These are phyloP conservation scores for Tylochromis polylepis DNA, from an alignment of 2,113 vertebrate species.

Conservation along the genomic window DNA sequence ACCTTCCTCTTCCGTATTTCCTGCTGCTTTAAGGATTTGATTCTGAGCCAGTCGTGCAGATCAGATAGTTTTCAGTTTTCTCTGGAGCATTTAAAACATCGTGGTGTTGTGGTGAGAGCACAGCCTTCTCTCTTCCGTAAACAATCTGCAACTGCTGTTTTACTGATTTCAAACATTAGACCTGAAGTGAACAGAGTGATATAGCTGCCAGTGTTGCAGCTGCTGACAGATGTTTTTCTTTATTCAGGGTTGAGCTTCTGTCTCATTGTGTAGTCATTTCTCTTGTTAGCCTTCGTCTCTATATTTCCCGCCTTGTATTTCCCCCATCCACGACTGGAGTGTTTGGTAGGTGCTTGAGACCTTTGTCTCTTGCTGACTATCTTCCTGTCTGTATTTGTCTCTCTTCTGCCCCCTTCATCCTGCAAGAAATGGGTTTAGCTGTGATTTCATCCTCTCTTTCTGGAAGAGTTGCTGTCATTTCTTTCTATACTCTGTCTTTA, in stretches of 20 bases:
- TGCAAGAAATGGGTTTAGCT: background rate
- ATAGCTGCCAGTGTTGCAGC: background rate
- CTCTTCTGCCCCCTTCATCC: background rate
- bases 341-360: background rate
- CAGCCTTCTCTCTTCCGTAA: slow-evolving; percentile 9
- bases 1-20: slow-evolving; percentile 25
- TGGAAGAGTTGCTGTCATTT: background rate
- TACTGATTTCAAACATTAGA: slow-evolving; percentile 9
- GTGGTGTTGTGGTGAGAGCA: slow-evolving; percentile 16
- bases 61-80: slow-evolving; percentile 10
- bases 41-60: slow-evolving; percentile 22
- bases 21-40: slow-evolving; percentile 32
- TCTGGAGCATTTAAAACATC: slow-evolving; percentile 34
- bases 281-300: background rate
- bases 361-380: background rate
- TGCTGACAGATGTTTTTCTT: background rate
- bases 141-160: slow-evolving; percentile 19
- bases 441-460: background rate
- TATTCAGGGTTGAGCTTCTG: background rate
- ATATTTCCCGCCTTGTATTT: background rate
- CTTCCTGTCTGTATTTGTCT: background rate
- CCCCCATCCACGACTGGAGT: background rate
- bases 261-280: background rate
- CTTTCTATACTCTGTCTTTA: slow-evolving; percentile 3
- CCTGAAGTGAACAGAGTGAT: background rate